These are phyloP conservation scores for Myzus persicae DNA, from an alignment of 1,140 invertebrate species.

Conservation along the genomic window DNA sequence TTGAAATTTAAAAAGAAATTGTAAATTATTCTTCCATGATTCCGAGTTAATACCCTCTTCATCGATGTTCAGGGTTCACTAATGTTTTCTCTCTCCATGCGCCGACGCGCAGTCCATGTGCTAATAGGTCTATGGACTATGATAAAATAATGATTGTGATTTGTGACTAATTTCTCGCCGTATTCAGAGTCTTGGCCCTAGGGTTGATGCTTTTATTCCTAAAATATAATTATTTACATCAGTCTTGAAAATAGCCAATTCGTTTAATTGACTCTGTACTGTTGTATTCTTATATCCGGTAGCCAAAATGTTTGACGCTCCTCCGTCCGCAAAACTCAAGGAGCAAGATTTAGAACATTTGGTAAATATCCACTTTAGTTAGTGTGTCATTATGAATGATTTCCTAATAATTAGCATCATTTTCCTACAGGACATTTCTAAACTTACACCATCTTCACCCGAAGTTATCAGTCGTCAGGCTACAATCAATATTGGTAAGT, in stretches of 20 bases:
- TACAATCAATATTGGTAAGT: constrained; percentile 95
- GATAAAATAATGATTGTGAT: background rate
- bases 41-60: background rate
- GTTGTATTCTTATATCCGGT: too few relatives aligned
- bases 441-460: constrained; percentile 91
- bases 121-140: background rate
- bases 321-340: constrained; percentile 42
- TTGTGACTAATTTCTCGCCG: too few relatives aligned
- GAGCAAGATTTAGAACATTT: constrained; percentile 40
- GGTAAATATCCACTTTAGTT: background rate
- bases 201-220: background rate
- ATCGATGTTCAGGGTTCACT: too few relatives aligned
- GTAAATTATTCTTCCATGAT: background rate
- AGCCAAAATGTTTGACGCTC: constrained; percentile 45
- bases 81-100: background rate
- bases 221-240: background rate
- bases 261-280: background rate
- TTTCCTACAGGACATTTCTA: constrained; percentile 79
- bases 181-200: background rate
- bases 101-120: background rate
- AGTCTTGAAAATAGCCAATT: background rate
- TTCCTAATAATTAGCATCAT: background rate
- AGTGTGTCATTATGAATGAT: background rate
- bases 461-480: constrained; percentile 99
- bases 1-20: background rate